Evolutionary conservation across 2,113 vertebrate species (phyloP), one percentile per base, ranked within the genome.

Genomic region (Circaetus cinerascens): DNA sequence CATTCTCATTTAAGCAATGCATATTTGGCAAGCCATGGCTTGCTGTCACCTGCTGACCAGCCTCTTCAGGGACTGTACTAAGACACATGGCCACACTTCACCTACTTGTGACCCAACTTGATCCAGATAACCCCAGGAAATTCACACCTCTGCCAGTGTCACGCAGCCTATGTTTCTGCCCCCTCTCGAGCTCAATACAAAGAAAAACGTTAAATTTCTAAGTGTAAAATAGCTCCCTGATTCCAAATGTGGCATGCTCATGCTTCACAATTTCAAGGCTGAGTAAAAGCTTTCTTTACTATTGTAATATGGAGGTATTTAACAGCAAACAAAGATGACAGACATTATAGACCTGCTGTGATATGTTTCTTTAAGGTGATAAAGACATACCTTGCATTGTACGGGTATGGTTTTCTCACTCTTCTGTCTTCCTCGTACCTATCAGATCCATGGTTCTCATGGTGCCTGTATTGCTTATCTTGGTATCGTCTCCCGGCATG

Each of bases 371-470:
- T 78, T 56, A 50, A 53, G 64, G 46, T 62, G 20, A 59, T 32
- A 68, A 69, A 84, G 69, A 93, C 56, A 0, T 93, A 97, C 97
- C 96, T 97, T 81, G 29, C 75, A 64, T 57, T 56, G 68, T 82
- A 74, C 0, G 40, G 78, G 80, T 95, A 86, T 8, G 84, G 81
- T 76, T 95, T 97, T 81, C 76, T 67, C 2, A 11, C 26, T 91
- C 64, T 95, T 95, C 94, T 96, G 38, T 97, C 94, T 88, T 97
- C 93, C 41, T 77, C 7, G 0, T 92, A 67, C 63, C 74, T 51
- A 7, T 77, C 67, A n/a, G 73, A 67, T 60, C 88, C 55, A 9
- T 67, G 56, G 55, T 46, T 88, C 66, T 92, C 77, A 34, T 55
- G 77, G 74, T 91, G 57, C 59, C 75, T 34, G 79, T 88, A 38